Evolutionary conservation across 1,140 invertebrate genomes (phyloP).

Genomic region (Aphaenogaster ashmeadi): DNA sequence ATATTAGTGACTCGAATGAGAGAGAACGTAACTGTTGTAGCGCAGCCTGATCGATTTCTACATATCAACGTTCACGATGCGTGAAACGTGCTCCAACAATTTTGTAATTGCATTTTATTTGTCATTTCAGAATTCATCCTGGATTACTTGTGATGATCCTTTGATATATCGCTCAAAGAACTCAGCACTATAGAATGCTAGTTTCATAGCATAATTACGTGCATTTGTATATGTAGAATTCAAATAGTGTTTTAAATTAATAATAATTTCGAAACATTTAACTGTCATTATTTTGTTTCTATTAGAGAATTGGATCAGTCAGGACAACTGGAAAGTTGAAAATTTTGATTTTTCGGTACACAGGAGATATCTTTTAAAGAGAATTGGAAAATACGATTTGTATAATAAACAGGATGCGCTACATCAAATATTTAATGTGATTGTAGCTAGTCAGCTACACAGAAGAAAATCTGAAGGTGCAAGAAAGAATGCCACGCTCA

Average conservation of each 20-base stretch:
- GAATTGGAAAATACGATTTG: slow-evolving; percentile 7
- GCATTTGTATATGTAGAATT: slow-evolving; percentile 1
- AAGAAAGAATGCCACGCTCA: slow-evolving; percentile 78
- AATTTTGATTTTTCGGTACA: slow-evolving; percentile 19
- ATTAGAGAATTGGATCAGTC: slow-evolving; percentile 26
- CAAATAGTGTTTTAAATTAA: slow-evolving; percentile 18
- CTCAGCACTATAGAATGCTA: not conserved
- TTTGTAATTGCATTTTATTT: slow-evolving; percentile 27
- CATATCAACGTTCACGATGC: slow-evolving; percentile 43
- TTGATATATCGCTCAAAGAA: slow-evolving; percentile 30
- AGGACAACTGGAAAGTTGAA: not conserved
- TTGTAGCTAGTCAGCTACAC: slow-evolving; percentile 73
- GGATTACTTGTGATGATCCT: slow-evolving; percentile 48
- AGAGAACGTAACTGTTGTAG: slow-evolving; percentile 68
- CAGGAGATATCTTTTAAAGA: not conserved
- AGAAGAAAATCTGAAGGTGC: slow-evolving; percentile 63
- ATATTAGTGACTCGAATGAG: slow-evolving; percentile 64
- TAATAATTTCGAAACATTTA: not conserved
- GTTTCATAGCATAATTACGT: slow-evolving; percentile 13
- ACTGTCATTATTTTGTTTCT: not conserved
- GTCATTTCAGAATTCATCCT: not conserved
- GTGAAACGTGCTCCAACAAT: slow-evolving; percentile 5
- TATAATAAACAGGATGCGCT: slow-evolving; percentile 67
- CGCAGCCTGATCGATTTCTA: slow-evolving; percentile 72
- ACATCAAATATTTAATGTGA: slow-evolving; percentile 72